Conservation (phyloP, 2,888 invertebrate species). For the Pandemis corylana region DNA sequence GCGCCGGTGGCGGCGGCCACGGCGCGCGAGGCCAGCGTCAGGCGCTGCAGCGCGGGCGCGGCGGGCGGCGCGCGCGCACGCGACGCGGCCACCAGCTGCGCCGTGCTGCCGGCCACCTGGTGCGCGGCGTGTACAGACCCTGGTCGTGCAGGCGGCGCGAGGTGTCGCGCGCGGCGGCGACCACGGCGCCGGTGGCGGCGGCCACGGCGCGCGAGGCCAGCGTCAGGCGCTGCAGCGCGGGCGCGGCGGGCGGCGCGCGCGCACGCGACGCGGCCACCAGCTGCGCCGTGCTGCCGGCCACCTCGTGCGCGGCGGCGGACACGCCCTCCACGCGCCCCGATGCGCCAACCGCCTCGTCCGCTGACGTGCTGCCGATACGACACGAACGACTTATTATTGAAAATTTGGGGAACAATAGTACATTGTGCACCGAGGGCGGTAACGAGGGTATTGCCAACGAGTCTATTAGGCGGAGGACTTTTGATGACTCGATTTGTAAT, state of each 20-base stretch:
- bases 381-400: neutral
- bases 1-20: too few species aligned
- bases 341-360: conserved; percentile 95
- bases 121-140: conserved; percentile 73
- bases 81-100: too few species aligned
- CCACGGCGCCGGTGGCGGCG: conserved; percentile 95
- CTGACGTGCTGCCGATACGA: conserved; percentile 88
- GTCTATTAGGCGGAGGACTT: too few species aligned
- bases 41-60: too few species aligned
- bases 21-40: too few species aligned
- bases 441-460: too few species aligned
- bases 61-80: too few species aligned
- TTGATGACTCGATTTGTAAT: too few species aligned
- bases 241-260: conserved; percentile 92
- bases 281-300: conserved; percentile 90
- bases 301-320: conserved; percentile 98
- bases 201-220: conserved; percentile 95
- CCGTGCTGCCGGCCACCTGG: too few species aligned
- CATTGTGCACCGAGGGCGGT: too few species aligned
- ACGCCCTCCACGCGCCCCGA: conserved; percentile 96
- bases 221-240: conserved; percentile 91
- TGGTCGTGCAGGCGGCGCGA: conserved; percentile 92
- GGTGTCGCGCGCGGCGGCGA: conserved; percentile 97
- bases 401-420: too few species aligned
- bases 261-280: conserved; percentile 98